Percentiles rank a stretch among this genome's conserved stretches.
These are phyloP conservation scores for Paracentrotus lividus DNA, from an alignment of 53 echinoderm and acorn worm species.

Conservation along the genomic window DNA sequence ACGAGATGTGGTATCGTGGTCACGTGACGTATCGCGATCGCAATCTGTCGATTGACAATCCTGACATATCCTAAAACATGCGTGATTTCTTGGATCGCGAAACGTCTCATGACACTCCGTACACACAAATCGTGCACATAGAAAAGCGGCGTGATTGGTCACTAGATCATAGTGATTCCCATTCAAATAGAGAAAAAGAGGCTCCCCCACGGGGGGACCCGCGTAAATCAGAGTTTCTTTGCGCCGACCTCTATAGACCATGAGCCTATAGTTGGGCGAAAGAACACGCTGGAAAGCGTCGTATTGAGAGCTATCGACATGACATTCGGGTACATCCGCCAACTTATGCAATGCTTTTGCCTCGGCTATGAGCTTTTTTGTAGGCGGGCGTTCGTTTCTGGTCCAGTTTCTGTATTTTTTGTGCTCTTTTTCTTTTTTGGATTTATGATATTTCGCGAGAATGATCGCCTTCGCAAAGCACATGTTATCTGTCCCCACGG, in stretches of 20 bases:
- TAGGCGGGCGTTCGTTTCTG: background rate
- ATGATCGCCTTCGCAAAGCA: conserved; percentile 8
- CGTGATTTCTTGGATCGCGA: background rate
- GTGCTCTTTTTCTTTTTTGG: background rate
- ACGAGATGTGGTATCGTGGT: background rate
- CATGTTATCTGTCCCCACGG: background rate
- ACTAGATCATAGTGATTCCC: background rate
- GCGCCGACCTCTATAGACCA: background rate
- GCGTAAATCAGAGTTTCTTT: conserved; percentile 15
- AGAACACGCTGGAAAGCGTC: background rate
- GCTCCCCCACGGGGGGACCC: background rate
- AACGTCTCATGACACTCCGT: background rate
- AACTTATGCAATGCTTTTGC: background rate
- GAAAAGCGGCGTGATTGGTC: background rate
- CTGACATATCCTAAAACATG: background rate
- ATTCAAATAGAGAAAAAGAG: background rate
- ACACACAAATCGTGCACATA: background rate
- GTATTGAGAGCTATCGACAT: background rate
- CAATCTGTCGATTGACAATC: conserved; percentile 15
- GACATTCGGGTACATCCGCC: background rate
- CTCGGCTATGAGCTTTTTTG: no score
- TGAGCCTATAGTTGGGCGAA: background rate
- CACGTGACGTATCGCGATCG: background rate
- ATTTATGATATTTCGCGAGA: background rate
- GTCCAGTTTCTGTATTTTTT: conserved; percentile 40